Conservation (phyloP, 1,140 invertebrate genomes). For the Lasaia peninsularis region DNA sequence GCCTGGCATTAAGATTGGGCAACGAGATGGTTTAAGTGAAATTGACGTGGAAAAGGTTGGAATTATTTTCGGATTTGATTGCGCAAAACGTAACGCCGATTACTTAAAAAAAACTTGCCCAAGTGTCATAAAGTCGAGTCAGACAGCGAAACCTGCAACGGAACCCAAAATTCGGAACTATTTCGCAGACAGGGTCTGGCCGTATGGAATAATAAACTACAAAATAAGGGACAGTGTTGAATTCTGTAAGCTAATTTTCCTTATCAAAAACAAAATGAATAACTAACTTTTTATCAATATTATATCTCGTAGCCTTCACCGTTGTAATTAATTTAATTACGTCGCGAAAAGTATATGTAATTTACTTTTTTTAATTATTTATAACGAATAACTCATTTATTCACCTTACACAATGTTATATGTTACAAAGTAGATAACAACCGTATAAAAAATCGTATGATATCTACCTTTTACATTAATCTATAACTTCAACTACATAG, state of each 20-base stretch:
- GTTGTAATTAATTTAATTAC: no score
- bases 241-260: constrained; percentile 44
- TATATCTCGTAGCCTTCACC: no score
- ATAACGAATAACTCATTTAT: no score
- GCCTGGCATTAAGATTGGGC: constrained; percentile 49
- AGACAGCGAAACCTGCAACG: constrained; percentile 20
- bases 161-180: constrained; percentile 47
- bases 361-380: no score
- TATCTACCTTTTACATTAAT: no score
- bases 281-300: no score
- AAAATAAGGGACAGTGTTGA: constrained; percentile 49
- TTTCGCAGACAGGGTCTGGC: constrained; percentile 54
- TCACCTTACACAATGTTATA: no score
- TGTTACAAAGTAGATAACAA: no score
- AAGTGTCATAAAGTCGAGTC: constrained; percentile 38
- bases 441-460: no score
- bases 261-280: no score
- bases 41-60: constrained; percentile 54
- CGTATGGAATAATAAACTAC: constrained; percentile 54
- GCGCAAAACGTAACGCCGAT: constrained; percentile 48
- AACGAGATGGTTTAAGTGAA: constrained; percentile 56
- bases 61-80: constrained; percentile 47
- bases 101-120: constrained; percentile 61
- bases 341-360: no score
- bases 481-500: no score